phyloP scores from a whole-genome alignment of 2,888 invertebrate species.

The Oxystoma pomonae region DNA sequence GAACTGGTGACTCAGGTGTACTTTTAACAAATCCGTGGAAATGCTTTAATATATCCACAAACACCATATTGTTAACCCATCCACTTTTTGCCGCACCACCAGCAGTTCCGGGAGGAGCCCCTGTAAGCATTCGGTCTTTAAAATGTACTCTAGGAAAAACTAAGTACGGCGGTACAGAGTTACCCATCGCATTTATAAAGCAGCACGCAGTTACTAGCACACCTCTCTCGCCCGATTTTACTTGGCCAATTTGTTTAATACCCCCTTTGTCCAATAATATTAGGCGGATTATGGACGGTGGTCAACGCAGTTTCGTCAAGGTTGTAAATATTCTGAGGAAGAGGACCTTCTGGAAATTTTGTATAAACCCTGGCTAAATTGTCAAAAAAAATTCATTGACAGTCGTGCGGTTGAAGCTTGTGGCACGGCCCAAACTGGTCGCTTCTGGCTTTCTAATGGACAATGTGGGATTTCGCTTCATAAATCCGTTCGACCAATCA shows the following conservation, averaged over 20 bases:
- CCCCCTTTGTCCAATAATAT: constrained; percentile 5
- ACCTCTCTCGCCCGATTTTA: constrained; percentile 2
- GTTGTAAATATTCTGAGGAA: neutral
- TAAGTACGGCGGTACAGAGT: constrained; percentile 6
- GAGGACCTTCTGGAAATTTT: too few relatives aligned
- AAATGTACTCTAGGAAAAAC: constrained; percentile 3
- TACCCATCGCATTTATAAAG: constrained; percentile 1
- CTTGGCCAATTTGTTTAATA: too few relatives aligned
- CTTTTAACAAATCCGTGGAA: constrained; percentile 14
- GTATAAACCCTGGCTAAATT: neutral
- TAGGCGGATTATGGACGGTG: constrained; percentile 8
- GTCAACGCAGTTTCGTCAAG: constrained; percentile 4
- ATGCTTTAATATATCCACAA: constrained; percentile 6
- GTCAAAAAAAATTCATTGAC: constrained; percentile 5
- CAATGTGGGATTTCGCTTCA: neutral
- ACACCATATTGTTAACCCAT: neutral
- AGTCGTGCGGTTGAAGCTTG: constrained; percentile 10
- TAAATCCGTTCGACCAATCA: too few relatives aligned
- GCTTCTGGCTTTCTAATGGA: constrained; percentile 5
- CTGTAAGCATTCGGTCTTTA: neutral
- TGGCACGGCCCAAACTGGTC: constrained; percentile 4
- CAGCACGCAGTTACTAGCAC: neutral
- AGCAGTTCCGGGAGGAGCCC: constrained; percentile 1
- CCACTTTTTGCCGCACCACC: constrained; percentile 10
- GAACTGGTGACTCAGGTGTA: constrained; percentile 6